phyloP scores from a whole-genome alignment of 1,140 invertebrate genomes.

The Danaus plexippus region DNA sequence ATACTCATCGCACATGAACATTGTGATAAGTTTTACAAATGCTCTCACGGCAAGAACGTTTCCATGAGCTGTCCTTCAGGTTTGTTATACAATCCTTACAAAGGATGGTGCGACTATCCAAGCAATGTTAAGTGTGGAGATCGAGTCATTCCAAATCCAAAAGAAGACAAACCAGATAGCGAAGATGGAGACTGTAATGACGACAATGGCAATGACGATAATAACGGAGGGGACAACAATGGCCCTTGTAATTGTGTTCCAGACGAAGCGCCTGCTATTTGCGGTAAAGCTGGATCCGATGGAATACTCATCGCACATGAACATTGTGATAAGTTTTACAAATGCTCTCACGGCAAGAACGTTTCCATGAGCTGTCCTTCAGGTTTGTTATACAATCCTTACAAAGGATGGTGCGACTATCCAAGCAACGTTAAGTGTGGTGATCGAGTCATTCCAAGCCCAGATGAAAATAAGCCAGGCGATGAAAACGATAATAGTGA shows the following conservation, averaged over 20 bases:
- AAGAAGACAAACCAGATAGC: slow-evolving; percentile 20
- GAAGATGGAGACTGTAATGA: slow-evolving; percentile 59
- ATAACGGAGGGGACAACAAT: slow-evolving; percentile 1
- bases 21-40: slow-evolving; percentile 29
- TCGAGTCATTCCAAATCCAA: slow-evolving; percentile 4
- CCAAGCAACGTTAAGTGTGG: slow-evolving; percentile 23
- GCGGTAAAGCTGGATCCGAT: slow-evolving; percentile 14
- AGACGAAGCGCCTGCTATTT: slow-evolving; percentile 20
- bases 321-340: slow-evolving; percentile 29
- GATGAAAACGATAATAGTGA: slow-evolving; percentile 64
- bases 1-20: slow-evolving; percentile 23
- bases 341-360: slow-evolving; percentile 20
- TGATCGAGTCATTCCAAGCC: slow-evolving; percentile 9
- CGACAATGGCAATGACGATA: background rate
- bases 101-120: slow-evolving; percentile 23
- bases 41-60: slow-evolving; percentile 19
- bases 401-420: slow-evolving; percentile 21
- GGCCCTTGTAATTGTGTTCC: slow-evolving; percentile 26
- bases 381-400: slow-evolving; percentile 16
- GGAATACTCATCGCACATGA: slow-evolving; percentile 21
- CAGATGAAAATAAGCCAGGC: background rate
- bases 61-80: slow-evolving; percentile 12
- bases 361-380: slow-evolving; percentile 15
- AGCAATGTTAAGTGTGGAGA: slow-evolving; percentile 21
- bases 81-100: slow-evolving; percentile 17